A percentile compares a stretch with the other conserved stretches of the same genome.
Evolutionary conservation across 2,888 invertebrate genomes (phyloP).

Genomic region (Drosophila parthenogenetica): DNA sequence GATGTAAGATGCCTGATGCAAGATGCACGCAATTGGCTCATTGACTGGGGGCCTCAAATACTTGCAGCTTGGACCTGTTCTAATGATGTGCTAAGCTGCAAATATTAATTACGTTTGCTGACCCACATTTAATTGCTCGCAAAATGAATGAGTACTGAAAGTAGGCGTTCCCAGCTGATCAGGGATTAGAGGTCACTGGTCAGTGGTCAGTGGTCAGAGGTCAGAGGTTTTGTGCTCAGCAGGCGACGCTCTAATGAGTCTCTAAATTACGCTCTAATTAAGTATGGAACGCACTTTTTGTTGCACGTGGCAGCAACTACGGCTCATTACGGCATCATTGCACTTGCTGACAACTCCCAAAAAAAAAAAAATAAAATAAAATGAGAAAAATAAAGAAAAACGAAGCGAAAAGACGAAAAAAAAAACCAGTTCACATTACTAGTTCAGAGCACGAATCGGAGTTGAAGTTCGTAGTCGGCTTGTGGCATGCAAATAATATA

Average conservation of each 20-base stretch:
- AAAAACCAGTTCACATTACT: constrained; percentile 14
- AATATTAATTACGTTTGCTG: constrained; percentile 54
- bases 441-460: background rate
- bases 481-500: constrained; percentile 81
- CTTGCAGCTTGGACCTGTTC: constrained; percentile 13
- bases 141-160: background rate
- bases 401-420: background rate
- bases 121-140: constrained; percentile 64
- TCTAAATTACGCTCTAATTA: constrained; percentile 34
- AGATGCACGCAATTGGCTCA: constrained; percentile 70
- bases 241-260: constrained; percentile 13
- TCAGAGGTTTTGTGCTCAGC: constrained; percentile 15
- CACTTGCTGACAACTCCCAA: constrained; percentile 18
- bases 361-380: background rate
- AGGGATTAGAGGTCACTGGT: background rate
- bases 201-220: background rate
- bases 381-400: background rate
- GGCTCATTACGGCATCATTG: constrained; percentile 25
- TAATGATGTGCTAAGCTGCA: constrained; percentile 75
- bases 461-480: background rate
- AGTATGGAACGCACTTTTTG: constrained; percentile 18
- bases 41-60: constrained; percentile 35
- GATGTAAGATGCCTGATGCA: too few species aligned
- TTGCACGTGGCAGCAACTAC: constrained; percentile 51
- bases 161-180: background rate